Conservation (phyloP, 2,888 invertebrate species). For the Drosophila tanythrix region DNA sequence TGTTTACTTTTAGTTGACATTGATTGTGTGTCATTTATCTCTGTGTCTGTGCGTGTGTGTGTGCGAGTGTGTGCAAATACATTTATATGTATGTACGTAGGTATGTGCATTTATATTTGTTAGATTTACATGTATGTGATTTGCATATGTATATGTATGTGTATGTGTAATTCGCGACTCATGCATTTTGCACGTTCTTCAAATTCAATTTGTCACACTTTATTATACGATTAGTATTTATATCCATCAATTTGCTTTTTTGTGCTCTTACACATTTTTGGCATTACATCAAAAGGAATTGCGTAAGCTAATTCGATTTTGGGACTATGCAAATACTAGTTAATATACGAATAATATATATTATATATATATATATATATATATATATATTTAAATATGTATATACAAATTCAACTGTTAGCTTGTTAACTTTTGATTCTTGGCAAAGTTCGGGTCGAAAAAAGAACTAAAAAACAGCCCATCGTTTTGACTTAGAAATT, state of each 20-base stretch:
- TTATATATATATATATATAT: constrained; percentile 27
- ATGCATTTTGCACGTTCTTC: constrained; percentile 9
- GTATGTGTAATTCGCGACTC: constrained; percentile 14
- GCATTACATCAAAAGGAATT: constrained; percentile 51
- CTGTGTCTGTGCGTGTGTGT: constrained; percentile 27
- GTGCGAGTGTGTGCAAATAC: constrained; percentile 53
- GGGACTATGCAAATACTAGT: constrained; percentile 32
- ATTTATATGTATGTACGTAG: constrained; percentile 17
- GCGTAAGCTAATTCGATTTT: constrained; percentile 36
- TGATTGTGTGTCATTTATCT: constrained; percentile 66
- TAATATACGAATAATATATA: constrained; percentile 15
- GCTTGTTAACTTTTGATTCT: constrained; percentile 64
- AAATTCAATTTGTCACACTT: constrained; percentile 35
- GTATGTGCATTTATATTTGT: constrained; percentile 47
- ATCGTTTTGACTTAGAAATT: constrained; percentile 41
- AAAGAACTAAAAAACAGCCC: constrained; percentile 10
- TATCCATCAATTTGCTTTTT: constrained; percentile 24
- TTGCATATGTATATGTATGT: background rate
- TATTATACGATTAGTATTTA: constrained; percentile 1
- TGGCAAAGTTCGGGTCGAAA: constrained; percentile 38
- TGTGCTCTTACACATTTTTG: constrained; percentile 51
- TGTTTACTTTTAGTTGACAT: constrained; percentile 70
- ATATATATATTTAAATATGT: constrained; percentile 44
- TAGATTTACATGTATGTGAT: constrained; percentile 26
- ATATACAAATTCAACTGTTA: constrained; percentile 75